These are phyloP conservation scores for Cairina moschata DNA, from an alignment of 2,113 vertebrate species.

Conservation along the genomic window DNA sequence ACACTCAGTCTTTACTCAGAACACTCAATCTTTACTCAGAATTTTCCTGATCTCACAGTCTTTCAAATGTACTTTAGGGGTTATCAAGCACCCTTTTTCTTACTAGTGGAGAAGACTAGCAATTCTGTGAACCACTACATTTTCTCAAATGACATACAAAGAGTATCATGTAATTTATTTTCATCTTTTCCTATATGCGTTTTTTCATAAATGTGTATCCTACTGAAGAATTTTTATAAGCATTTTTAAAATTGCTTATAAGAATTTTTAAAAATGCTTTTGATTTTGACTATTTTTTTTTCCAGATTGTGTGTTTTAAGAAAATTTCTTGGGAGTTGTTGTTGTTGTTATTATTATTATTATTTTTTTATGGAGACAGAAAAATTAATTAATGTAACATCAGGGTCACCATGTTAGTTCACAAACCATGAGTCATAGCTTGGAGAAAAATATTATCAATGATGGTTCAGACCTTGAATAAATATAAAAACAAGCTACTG, in stretches of 20 bases:
- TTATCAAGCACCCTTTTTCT: not conserved
- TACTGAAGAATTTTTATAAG: not conserved
- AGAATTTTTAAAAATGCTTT: not conserved
- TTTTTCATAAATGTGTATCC: not conserved
- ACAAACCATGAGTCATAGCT: not conserved
- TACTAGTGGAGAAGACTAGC: not conserved
- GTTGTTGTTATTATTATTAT: too few species aligned
- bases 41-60: not conserved
- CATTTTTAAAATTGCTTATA: not conserved
- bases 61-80: not conserved
- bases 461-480: not conserved
- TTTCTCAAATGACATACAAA: not conserved
- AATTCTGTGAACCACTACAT: not conserved
- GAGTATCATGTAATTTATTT: not conserved
- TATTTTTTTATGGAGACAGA: not conserved
- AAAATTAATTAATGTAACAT: not conserved
- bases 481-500: not conserved
- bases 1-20: too few species aligned
- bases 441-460: not conserved
- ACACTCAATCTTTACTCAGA: not conserved
- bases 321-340: not conserved
- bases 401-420: not conserved
- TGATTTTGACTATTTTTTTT: not conserved
- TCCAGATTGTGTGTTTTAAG: not conserved
- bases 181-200: not conserved